A percentile compares a stretch with the other conserved stretches of the same genome.
Evolutionary conservation across 2,888 invertebrate species (phyloP).

Genomic region (Drosophila infuscata): DNA sequence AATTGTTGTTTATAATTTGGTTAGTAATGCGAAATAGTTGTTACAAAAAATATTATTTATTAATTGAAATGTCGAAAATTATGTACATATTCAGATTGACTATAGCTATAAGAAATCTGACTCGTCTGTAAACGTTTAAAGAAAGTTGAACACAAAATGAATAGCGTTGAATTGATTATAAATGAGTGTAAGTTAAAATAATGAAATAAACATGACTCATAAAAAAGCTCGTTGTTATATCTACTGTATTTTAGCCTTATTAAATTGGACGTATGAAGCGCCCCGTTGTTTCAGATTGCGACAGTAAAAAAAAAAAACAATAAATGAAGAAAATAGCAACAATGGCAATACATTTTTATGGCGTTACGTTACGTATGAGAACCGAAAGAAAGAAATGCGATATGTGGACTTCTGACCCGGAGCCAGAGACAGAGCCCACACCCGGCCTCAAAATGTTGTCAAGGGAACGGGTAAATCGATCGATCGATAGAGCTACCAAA

Average conservation of each 20-base stretch:
- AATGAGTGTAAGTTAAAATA: conserved; percentile 5
- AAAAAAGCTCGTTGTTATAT: conserved; percentile 14
- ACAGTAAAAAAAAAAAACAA: conserved; percentile 11
- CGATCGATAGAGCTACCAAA: conserved; percentile 46
- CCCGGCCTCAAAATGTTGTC: conserved; percentile 47
- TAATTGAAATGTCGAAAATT: not conserved
- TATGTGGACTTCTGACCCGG: conserved; percentile 69
- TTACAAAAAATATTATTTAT: not conserved
- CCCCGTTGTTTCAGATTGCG: conserved; percentile 48
- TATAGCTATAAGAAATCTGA: not conserved
- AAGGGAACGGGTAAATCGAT: conserved; percentile 43
- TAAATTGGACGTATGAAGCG: conserved; percentile 34
- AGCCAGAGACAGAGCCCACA: conserved; percentile 4
- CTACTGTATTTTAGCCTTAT: conserved; percentile 27
- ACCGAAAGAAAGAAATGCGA: conserved; percentile 48
- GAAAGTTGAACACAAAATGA: not conserved
- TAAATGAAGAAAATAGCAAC: conserved; percentile 18
- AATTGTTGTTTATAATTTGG: not conserved
- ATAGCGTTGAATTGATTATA: not conserved
- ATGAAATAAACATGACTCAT: conserved; percentile 41
- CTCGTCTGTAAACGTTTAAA: not conserved
- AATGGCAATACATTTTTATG: conserved; percentile 53
- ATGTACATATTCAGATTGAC: not conserved
- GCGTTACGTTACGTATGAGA: conserved; percentile 52
- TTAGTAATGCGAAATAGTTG: not conserved